Evolutionary conservation across 2,888 invertebrate species (phyloP).

Genomic region (Corythucha ciliata): DNA sequence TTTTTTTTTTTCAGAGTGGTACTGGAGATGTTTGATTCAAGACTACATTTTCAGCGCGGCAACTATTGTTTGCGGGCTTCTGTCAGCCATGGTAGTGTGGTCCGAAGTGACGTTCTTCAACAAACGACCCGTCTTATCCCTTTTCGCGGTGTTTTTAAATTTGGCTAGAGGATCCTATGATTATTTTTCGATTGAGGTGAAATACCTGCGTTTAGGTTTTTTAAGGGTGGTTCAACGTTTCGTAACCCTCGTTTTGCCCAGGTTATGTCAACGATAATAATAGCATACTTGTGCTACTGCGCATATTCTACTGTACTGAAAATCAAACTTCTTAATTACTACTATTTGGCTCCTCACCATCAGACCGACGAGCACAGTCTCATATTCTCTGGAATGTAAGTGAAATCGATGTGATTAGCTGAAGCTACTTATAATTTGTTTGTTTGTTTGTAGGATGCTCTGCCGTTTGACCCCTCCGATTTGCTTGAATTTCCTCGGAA

Average conservation of each 20-base stretch:
- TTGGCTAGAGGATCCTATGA: slow-evolving; percentile 72
- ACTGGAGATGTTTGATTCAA: slow-evolving; percentile 82
- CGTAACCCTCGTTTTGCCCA: slow-evolving; percentile 41
- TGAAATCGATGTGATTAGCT: slow-evolving; percentile 4
- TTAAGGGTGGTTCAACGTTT: background rate
- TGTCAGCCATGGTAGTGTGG: slow-evolving; percentile 94
- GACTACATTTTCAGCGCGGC: slow-evolving; percentile 65
- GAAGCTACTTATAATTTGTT: slow-evolving; percentile 1
- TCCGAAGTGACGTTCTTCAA: slow-evolving; percentile 98
- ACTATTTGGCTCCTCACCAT: slow-evolving; percentile 94
- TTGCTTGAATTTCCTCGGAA: slow-evolving; percentile 93
- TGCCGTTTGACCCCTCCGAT: slow-evolving; percentile 96
- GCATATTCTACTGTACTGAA: slow-evolving; percentile 97
- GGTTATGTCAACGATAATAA: slow-evolving; percentile 80
- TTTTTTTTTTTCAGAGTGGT: slow-evolving; percentile 68
- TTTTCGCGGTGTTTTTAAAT: slow-evolving; percentile 90
- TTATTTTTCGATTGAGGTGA: slow-evolving; percentile 89
- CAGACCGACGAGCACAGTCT: slow-evolving; percentile 98
- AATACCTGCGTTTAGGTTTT: background rate
- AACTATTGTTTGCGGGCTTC: slow-evolving; percentile 60
- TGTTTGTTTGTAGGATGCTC: slow-evolving; percentile 91
- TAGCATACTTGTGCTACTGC: slow-evolving; percentile 93
- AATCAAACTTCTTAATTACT: slow-evolving; percentile 89
- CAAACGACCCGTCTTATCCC: slow-evolving; percentile 79
- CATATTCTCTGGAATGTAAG: slow-evolving; percentile 90